phyloP scores from a whole-genome alignment of 2,797 vertebrate species.

The Novumbra hubbsi region DNA sequence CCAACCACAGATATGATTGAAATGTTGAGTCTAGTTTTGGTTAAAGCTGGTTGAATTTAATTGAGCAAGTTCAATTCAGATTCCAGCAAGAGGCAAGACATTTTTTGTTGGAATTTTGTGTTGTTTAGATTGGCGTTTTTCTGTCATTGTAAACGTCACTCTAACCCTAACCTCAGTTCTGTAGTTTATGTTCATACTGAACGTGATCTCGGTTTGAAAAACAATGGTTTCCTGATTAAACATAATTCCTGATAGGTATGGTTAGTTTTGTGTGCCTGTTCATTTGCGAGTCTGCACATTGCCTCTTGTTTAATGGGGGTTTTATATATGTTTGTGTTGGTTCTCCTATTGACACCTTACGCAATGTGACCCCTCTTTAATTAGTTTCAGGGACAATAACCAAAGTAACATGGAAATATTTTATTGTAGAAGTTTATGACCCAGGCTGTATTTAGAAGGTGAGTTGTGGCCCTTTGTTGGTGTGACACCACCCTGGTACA shows the following conservation, averaged over 20 bases:
- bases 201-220: too few species aligned
- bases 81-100: too few species aligned
- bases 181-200: too few species aligned
- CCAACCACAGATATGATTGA: too few species aligned
- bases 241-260: constrained; percentile 22
- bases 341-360: constrained; percentile 35
- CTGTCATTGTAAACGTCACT: too few species aligned
- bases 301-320: constrained; percentile 38
- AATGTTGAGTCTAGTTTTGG: too few species aligned
- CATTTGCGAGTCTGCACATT: constrained; percentile 38
- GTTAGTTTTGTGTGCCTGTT: constrained; percentile 21
- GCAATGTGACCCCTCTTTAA: constrained; percentile 52
- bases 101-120: too few species aligned
- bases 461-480: neutral
- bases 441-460: neutral
- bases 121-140: too few species aligned
- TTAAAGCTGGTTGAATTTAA: too few species aligned
- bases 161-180: too few species aligned
- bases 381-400: neutral
- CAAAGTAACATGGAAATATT: neutral
- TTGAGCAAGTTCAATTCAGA: too few species aligned
- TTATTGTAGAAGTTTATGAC: neutral
- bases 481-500: neutral
- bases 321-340: constrained; percentile 40
- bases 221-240: too few species aligned